Conservation (phyloP, 2,888 invertebrate species). For the Sesia apiformis region DNA sequence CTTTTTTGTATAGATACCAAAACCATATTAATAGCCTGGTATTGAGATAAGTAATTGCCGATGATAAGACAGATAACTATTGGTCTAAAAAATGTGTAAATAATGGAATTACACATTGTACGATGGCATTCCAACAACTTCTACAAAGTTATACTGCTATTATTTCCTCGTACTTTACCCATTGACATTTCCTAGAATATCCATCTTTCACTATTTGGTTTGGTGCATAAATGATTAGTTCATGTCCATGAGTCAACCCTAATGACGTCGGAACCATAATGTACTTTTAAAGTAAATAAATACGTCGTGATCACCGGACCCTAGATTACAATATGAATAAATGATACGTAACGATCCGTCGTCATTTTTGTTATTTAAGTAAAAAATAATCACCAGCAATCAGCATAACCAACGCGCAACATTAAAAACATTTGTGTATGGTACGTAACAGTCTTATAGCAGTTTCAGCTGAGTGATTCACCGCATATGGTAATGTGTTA, state of each 20-base stretch:
- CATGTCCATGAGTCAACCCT: slow-evolving; percentile 49
- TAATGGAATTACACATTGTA: too few relatives aligned
- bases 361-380: slow-evolving; percentile 8
- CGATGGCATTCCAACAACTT: too few relatives aligned
- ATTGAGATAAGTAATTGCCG: too few relatives aligned
- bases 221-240: slow-evolving; percentile 12
- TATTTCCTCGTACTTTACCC: slow-evolving; percentile 26
- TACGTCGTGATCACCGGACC: slow-evolving; percentile 6
- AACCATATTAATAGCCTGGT: too few relatives aligned
- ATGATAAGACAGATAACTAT: too few relatives aligned
- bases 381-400: slow-evolving; percentile 1
- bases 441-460: too few relatives aligned
- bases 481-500: too few relatives aligned
- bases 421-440: too few relatives aligned
- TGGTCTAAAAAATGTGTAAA: too few relatives aligned
- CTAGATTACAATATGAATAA: slow-evolving; percentile 24
- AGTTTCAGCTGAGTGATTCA: too few relatives aligned
- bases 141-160: too few relatives aligned
- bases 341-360: slow-evolving; percentile 10
- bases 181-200: slow-evolving; percentile 41
- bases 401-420: background rate
- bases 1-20: too few relatives aligned
- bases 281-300: slow-evolving; percentile 42
- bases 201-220: background rate
- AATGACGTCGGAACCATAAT: slow-evolving; percentile 44